Base-by-base conservation (phyloP, 2,113 vertebrate species). In the Seriola aureovittata region DNA sequence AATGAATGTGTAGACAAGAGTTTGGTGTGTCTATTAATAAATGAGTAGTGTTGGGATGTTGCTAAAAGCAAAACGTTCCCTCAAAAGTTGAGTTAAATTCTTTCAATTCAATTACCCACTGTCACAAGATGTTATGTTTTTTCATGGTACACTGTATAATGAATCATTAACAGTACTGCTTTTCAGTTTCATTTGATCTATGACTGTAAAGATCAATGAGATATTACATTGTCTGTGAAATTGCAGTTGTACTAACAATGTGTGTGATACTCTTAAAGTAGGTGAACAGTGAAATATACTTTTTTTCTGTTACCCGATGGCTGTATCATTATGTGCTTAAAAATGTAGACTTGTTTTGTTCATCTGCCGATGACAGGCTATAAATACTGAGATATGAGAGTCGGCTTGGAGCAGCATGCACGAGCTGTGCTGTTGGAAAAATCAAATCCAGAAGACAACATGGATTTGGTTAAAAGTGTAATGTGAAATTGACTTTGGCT, bases 361-460 rank as follows among this genome's bases (percentile, higher is more conserved):
- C 40, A 40, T 71, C 29, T 81, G 62, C 60, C 73, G 70, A 65
- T 77, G 59, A 58, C 66, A 73, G 44, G 57, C 74, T 9, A 46
- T 44, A 38, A 66, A 72, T 78, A 44, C 44, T 11, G 34, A 78
- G 72, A 80, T 52, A 23, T 71, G 46, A 81, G 29, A 42, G 73
- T 69, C 72, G 23, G 74, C 71, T 58, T 29, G 55, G 59, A 74
- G 57, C 44, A 46, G 32, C 42, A 70, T 71, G 44, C 60, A 25
- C 16, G 23, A 70, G 66, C 29, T 21, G 8, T 25, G 55, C 14
- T 57, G 8, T 0, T 19, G 64, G 11, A 42, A 76, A 52, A 84
- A 86, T 70, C 71, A 34, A 80, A 79, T 62, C 44, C 75, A 82
- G 63, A 48, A 34, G 40, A 75, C 58, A 25, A 55, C n/a, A 7